Evolutionary conservation across 37 sponge, comb jelly and placozoan species (phyloP).

Genomic region (Dysidea cf. avara): DNA sequence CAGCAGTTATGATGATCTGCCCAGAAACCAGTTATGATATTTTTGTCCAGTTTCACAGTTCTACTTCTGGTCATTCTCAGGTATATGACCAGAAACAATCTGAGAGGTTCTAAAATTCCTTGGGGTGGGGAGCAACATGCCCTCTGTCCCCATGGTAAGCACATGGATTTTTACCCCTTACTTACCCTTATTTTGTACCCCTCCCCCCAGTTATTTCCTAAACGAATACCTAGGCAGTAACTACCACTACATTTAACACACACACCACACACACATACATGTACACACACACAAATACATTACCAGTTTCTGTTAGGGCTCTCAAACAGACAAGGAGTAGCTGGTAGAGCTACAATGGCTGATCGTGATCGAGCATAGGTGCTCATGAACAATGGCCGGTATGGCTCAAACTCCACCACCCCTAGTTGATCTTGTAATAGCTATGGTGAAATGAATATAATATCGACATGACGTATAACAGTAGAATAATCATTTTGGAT

Average conservation of each 20-base stretch:
- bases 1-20: too few relatives aligned
- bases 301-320: slow-evolving; percentile 93
- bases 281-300: not conserved
- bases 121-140: too few relatives aligned
- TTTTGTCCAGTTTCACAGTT: too few relatives aligned
- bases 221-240: not conserved
- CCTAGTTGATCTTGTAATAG: slow-evolving; percentile 90
- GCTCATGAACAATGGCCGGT: slow-evolving; percentile 77
- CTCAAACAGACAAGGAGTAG: slow-evolving; percentile 74
- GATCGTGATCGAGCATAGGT: slow-evolving; percentile 54
- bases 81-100: too few relatives aligned
- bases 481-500: not conserved
- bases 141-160: too few relatives aligned
- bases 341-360: slow-evolving; percentile 69
- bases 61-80: too few relatives aligned
- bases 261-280: not conserved
- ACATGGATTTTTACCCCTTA: too few relatives aligned
- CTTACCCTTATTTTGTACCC: too few relatives aligned
- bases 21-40: too few relatives aligned
- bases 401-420: slow-evolving; percentile 91
- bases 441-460: slow-evolving; percentile 11
- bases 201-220: not conserved
- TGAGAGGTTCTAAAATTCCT: too few relatives aligned
- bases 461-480: not conserved
- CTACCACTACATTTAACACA: not conserved